phyloP scores from a whole-genome alignment of 1,140 invertebrate species.

The Ditylenchus dipsaci region DNA sequence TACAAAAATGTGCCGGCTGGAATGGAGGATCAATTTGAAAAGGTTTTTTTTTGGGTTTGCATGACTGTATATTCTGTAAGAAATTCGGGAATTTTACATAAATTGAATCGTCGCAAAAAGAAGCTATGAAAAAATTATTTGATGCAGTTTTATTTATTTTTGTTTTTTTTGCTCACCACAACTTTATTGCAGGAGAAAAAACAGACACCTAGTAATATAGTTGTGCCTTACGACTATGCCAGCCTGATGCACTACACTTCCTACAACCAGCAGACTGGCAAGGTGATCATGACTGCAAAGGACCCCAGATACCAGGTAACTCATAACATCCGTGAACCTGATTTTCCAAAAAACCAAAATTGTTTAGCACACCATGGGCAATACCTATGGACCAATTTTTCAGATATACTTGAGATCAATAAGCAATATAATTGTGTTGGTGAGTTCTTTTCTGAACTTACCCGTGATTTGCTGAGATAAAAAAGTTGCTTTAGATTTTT shows the following conservation, averaged over 20 bases:
- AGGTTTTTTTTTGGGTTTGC: not conserved
- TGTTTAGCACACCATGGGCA: not conserved
- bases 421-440: not conserved
- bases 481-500: not conserved
- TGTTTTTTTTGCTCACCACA: no score
- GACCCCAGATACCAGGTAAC: not conserved
- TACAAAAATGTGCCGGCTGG: not conserved
- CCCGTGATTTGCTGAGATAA: no score
- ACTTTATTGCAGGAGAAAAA: not conserved
- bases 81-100: no score
- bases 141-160: no score
- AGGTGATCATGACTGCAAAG: not conserved
- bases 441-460: not conserved
- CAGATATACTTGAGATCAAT: not conserved
- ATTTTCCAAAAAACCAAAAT: no score
- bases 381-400: not conserved
- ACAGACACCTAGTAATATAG: not conserved
- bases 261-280: constrained; percentile 1
- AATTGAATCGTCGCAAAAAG: no score
- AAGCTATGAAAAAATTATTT: no score
- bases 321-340: no score
- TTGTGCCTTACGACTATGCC: not conserved
- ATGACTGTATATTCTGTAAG: no score
- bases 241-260: not conserved
- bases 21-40: constrained; percentile 2